Base-by-base conservation (phyloP, 2,888 invertebrate genomes). In the Conchocele bisecta region DNA sequence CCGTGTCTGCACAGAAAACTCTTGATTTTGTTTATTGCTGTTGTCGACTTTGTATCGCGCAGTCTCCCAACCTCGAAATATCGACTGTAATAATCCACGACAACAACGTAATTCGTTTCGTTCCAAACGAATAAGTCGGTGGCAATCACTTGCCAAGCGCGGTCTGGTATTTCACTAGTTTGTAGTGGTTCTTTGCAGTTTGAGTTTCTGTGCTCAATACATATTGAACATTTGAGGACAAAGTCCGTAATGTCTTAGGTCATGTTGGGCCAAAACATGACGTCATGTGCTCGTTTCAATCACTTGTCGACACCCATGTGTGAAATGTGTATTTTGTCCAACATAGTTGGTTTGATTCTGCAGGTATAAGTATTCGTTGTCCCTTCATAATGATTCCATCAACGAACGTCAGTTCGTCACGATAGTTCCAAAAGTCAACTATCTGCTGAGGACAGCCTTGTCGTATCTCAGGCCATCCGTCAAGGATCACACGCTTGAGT, bases 401-500 rank as follows among this genome's bases (percentile, higher is more conserved):
- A 24, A 41, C 20, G 26, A 22, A 39, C n/a, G 57, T 15, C 7
- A 57, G 24, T 41, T 57, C 41, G 20, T 57, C 41, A 11, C 57
- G 11, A 17, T 41, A 26, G 24, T 57, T 39, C 57, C 41, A 37
- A 29, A 41, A n/a, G n/a, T n/a, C n/a, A n/a, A 20, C 4, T 26
- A 22, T 3, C 3, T 39, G 28, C 17, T 13, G 6, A 6, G 41
- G 39, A 26, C 31, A 9, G 11, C 33, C 20, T 29, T 26, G n/a
- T 9, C 42, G 41, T 9, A 28, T 41, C 17, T 57, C 57, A 22
- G 57, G 57, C 57, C 57, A 57, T 17, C 57, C 57, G 17, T 41
- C 66, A 3, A 26, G 26, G 13, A 66, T 51, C 17, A 24, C 54
- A 15, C 20, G 11, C 29, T 42, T 56, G 2, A 71, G 51, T 6